These are phyloP conservation scores for Ferrisia virgata DNA, from an alignment of 2,888 invertebrate species.

Conservation along the genomic window DNA sequence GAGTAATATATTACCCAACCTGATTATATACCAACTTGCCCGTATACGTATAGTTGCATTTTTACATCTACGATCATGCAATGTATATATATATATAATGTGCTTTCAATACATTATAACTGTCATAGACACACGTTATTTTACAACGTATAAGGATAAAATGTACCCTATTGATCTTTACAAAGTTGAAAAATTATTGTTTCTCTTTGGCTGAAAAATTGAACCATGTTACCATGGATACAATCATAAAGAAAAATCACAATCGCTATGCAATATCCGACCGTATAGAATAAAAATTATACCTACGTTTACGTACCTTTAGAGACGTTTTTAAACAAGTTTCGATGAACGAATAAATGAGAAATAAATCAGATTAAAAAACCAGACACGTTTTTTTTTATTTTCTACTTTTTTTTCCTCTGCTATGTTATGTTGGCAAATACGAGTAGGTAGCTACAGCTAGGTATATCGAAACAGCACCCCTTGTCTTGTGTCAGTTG, in stretches of 20 bases:
- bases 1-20: background rate
- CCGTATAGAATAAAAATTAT: background rate
- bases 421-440: too few relatives aligned
- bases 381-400: too few relatives aligned
- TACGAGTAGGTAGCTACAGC: too few relatives aligned
- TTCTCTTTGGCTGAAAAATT: background rate
- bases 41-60: background rate
- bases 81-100: background rate
- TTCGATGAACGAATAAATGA: background rate
- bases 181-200: background rate
- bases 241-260: background rate
- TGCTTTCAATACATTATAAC: background rate
- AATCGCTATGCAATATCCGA: background rate
- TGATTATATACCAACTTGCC: background rate
- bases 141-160: background rate
- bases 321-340: background rate
- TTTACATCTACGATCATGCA: too few relatives aligned
- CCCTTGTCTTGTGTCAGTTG: too few relatives aligned
- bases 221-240: background rate
- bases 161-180: background rate
- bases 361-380: too few relatives aligned
- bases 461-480: too few relatives aligned
- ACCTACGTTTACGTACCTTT: too few relatives aligned
- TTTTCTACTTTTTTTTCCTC: too few relatives aligned
- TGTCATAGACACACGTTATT: background rate